A percentile compares a stretch with the other conserved stretches of the same genome.
Evolutionary conservation across 2,797 vertebrate species (phyloP).

Genomic region (Xenopus petersii): DNA sequence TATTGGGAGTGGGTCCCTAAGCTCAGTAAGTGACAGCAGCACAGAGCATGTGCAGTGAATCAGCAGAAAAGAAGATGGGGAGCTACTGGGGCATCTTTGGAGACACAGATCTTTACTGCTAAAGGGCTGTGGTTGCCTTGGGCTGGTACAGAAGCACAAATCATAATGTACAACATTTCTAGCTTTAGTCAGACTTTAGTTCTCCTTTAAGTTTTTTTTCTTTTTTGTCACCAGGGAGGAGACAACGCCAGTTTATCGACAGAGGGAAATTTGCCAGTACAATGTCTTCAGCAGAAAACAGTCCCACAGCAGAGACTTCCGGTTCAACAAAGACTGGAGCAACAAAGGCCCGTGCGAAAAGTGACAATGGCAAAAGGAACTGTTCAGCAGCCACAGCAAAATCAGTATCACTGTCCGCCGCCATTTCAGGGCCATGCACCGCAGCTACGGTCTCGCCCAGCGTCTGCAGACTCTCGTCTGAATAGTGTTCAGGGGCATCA

Average conservation of each 20-base stretch:
- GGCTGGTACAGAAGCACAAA: too few relatives aligned
- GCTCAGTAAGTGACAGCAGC: too few relatives aligned
- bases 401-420: constrained; percentile 50
- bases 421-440: constrained; percentile 29
- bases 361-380: constrained; percentile 78
- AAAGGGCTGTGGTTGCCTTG: too few relatives aligned
- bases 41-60: too few relatives aligned
- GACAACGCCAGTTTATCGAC: constrained; percentile 67
- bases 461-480: constrained; percentile 64
- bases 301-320: constrained; percentile 44
- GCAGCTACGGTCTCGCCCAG: constrained; percentile 49
- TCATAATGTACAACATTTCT: too few relatives aligned
- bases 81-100: too few relatives aligned
- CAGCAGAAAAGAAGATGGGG: too few relatives aligned
- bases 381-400: constrained; percentile 68
- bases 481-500: constrained; percentile 73
- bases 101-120: too few relatives aligned
- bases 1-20: too few relatives aligned
- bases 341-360: constrained; percentile 77
- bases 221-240: constrained; percentile 54
- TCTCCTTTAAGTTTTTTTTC: too few relatives aligned
- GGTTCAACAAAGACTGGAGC: not conserved
- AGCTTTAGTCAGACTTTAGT: too few relatives aligned
- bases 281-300: constrained; percentile 56
- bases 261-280: constrained; percentile 66